Conservation (phyloP, 2,113 vertebrate species). For the Cyprinus carpio region DNA sequence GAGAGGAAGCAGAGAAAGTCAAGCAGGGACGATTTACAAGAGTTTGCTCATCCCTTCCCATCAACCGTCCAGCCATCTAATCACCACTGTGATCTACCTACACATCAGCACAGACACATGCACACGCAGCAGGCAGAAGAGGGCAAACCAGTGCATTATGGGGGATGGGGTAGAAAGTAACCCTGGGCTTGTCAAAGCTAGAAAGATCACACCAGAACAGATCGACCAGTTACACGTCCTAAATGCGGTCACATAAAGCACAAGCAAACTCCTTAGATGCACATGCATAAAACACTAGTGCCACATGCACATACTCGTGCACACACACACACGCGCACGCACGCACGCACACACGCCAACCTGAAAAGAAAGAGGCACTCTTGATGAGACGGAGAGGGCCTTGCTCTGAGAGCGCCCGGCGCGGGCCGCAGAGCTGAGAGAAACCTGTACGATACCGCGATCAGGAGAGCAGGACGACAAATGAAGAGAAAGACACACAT, state of each 20-base stretch:
- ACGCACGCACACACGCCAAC: slow-evolving; percentile 77
- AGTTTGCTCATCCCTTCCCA: background rate
- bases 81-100: slow-evolving; percentile 12
- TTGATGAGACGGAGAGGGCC: slow-evolving; percentile 99
- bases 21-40: background rate
- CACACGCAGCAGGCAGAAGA: background rate
- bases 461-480: slow-evolving; percentile 35
- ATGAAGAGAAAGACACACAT: background rate
- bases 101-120: background rate
- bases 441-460: slow-evolving; percentile 88
- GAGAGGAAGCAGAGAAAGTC: slow-evolving; percentile 46
- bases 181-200: background rate
- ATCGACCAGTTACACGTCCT: background rate
- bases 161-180: background rate
- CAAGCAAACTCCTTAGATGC: background rate
- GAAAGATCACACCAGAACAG: background rate
- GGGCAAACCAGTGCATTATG: background rate
- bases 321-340: slow-evolving; percentile 22
- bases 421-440: slow-evolving; percentile 99
- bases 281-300: slow-evolving; percentile 55
- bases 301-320: slow-evolving; percentile 28
- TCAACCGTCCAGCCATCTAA: background rate
- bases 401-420: slow-evolving; percentile 99
- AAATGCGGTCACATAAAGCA: background rate
- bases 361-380: slow-evolving; percentile 99